Evolutionary conservation across 2,113 vertebrate genomes (phyloP).

Genomic region (Suricata suricatta): DNA sequence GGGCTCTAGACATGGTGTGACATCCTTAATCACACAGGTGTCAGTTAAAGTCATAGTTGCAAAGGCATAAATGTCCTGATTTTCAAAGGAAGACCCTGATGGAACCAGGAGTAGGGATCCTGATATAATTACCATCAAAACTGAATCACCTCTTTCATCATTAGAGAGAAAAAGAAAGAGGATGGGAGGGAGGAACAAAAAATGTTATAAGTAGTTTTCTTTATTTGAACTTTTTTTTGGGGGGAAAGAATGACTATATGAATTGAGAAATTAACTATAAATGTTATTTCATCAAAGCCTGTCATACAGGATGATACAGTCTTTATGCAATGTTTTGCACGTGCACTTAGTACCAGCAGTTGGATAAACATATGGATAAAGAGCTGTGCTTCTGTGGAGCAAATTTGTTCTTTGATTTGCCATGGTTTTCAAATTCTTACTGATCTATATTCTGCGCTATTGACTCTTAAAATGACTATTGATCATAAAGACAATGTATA

Average conservation of each 20-base stretch:
- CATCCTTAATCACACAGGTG: background rate
- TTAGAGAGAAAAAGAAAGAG: background rate
- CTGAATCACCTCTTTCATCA: background rate
- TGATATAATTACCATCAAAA: background rate
- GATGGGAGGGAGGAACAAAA: background rate
- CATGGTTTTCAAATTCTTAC: background rate
- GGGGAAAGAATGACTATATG: background rate
- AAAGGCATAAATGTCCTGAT: background rate
- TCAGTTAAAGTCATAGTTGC: background rate
- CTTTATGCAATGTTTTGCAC: background rate
- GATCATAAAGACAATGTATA: background rate
- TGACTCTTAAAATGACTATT: background rate
- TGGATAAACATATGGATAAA: background rate
- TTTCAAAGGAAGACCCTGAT: background rate
- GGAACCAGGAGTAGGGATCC: background rate
- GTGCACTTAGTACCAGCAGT: background rate
- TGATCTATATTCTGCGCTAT: background rate
- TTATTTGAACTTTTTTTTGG: background rate
- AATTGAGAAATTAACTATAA: background rate
- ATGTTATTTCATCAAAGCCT: background rate
- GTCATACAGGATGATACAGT: rapidly evolving
- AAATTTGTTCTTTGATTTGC: background rate
- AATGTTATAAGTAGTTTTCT: background rate
- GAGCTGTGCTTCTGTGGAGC: background rate
- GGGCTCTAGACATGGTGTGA: background rate